Conservation (phyloP, 1,140 invertebrate species). For the Macrosteles quadrilineatus region DNA sequence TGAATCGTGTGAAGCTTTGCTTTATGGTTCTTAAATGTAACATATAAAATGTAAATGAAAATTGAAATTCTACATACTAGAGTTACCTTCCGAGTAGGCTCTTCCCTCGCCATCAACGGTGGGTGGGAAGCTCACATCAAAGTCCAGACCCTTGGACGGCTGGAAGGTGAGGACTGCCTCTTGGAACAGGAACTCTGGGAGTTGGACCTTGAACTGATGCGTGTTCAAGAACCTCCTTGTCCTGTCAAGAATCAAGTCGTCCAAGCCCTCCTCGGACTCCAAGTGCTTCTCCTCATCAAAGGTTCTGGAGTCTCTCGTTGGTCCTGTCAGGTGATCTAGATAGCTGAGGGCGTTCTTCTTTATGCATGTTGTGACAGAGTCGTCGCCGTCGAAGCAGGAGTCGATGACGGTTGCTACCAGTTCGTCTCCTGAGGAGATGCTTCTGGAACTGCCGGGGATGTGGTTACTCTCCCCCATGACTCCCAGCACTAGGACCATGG, state of each 20-base stretch:
- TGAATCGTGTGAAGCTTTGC: too few relatives aligned
- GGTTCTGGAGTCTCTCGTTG: background rate
- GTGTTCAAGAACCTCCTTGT: constrained; percentile 66
- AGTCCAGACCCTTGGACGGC: constrained; percentile 52
- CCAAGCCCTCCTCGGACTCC: constrained; percentile 57
- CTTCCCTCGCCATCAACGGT: constrained; percentile 11
- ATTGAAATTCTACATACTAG: constrained; percentile 21
- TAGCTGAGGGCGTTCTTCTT: constrained; percentile 63
- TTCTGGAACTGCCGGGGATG: constrained; percentile 33
- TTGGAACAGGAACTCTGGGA: constrained; percentile 57
- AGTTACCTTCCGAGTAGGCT: constrained; percentile 21
- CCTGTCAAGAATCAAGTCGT: constrained; percentile 71
- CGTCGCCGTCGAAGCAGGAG: constrained; percentile 65
- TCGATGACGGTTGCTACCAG: constrained; percentile 68
- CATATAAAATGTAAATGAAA: too few relatives aligned
- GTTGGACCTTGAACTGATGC: constrained; percentile 67
- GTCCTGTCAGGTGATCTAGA: constrained; percentile 55
- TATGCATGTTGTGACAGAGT: constrained; percentile 40
- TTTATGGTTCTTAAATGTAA: too few relatives aligned
- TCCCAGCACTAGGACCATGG: background rate
- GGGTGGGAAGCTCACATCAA: constrained; percentile 63
- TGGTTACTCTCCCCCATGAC: constrained; percentile 12
- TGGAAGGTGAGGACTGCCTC: constrained; percentile 51
- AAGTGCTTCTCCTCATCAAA: background rate
- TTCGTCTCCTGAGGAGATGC: constrained; percentile 57